Percentiles rank a stretch among this genome's conserved stretches.
These are phyloP conservation scores for Pomacea canaliculata DNA, from an alignment of 2,888 invertebrate genomes.

Conservation along the genomic window DNA sequence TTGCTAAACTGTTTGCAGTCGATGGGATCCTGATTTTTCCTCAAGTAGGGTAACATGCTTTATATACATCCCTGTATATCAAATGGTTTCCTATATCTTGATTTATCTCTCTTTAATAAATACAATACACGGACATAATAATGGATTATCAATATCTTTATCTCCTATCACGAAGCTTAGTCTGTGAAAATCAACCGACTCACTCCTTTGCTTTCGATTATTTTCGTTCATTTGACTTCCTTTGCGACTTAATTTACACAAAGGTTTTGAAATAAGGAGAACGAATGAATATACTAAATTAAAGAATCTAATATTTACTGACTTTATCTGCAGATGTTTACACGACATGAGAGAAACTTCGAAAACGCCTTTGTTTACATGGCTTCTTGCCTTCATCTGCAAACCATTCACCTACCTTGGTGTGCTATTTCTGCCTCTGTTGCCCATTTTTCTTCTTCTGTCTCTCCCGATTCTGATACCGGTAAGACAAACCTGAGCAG, in stretches of 20 bases:
- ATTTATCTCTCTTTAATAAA: neutral
- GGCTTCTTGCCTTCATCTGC: slow-evolving; percentile 48
- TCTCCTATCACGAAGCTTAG: too few species aligned
- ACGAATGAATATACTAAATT: too few species aligned
- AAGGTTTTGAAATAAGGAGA: too few species aligned
- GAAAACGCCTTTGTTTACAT: slow-evolving; percentile 24
- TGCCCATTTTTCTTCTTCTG: slow-evolving; percentile 48
- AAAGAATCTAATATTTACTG: neutral
- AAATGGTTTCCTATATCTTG: neutral
- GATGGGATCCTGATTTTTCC: neutral
- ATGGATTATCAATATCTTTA: too few species aligned
- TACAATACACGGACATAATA: too few species aligned
- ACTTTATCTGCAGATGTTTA: slow-evolving; percentile 40
- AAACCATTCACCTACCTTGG: slow-evolving; percentile 51
- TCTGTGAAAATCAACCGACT: too few species aligned
- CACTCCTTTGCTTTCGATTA: too few species aligned
- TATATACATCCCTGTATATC: neutral
- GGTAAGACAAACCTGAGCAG: neutral
- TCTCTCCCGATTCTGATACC: slow-evolving; percentile 46
- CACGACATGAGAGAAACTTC: slow-evolving; percentile 50
- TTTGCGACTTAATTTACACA: too few species aligned
- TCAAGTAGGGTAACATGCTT: neutral
- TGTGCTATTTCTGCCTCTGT: slow-evolving; percentile 48
- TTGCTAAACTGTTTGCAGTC: neutral
- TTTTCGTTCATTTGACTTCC: too few species aligned